phyloP scores from a whole-genome alignment of 1,140 invertebrate species.

The Nymphalis io region DNA sequence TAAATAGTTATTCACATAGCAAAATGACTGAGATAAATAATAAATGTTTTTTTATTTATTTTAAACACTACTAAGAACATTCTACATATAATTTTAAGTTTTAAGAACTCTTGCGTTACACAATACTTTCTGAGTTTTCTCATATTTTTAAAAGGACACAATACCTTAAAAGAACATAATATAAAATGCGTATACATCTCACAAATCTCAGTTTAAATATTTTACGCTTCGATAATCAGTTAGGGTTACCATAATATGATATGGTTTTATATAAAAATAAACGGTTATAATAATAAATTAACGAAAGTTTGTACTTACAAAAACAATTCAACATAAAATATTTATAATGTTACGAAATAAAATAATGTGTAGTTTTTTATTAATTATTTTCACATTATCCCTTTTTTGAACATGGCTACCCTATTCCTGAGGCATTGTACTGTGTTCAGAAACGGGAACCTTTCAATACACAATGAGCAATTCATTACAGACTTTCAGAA shows the following conservation, averaged over 20 bases:
- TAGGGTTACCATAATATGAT: slow-evolving; percentile 3
- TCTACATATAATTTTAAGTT: too few species aligned
- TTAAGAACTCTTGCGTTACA: too few species aligned
- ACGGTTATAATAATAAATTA: background rate
- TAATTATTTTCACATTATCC: background rate
- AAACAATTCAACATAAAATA: too few species aligned
- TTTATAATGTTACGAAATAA: too few species aligned
- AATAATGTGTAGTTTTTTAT: too few species aligned
- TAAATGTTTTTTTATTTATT: too few species aligned
- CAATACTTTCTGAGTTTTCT: too few species aligned
- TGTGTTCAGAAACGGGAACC: slow-evolving; percentile 32
- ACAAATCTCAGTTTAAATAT: slow-evolving; percentile 21
- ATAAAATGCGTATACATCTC: background rate
- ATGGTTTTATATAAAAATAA: background rate
- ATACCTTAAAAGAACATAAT: background rate
- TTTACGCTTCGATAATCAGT: slow-evolving; percentile 6
- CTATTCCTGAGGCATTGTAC: slow-evolving; percentile 25
- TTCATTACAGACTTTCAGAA: slow-evolving; percentile 43
- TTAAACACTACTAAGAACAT: too few species aligned
- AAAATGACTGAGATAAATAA: too few species aligned
- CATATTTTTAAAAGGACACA: too few species aligned
- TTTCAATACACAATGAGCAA: slow-evolving; percentile 44
- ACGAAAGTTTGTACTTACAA: background rate
- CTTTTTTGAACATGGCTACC: slow-evolving; percentile 3
- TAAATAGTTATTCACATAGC: background rate